These are phyloP conservation scores for Motacilla tschutschensis DNA, from an alignment of 2,113 vertebrate species.

Conservation along the genomic window DNA sequence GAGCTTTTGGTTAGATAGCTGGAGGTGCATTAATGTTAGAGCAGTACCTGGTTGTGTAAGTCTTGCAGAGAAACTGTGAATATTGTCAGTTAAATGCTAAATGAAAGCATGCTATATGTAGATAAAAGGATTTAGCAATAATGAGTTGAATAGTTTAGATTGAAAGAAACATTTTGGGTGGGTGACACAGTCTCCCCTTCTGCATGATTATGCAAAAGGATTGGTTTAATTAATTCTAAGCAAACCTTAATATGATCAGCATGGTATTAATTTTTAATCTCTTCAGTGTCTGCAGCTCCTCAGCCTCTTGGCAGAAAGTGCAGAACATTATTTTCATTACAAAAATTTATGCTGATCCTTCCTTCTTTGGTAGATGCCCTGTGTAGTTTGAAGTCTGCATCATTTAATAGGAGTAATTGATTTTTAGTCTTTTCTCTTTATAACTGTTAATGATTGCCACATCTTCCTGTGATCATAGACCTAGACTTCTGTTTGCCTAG, in stretches of 20 bases:
- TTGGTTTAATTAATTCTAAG: constrained; percentile 54
- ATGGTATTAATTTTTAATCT: constrained; percentile 55
- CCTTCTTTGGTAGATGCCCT: neutral
- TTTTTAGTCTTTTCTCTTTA: constrained; percentile 13
- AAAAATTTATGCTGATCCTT: constrained; percentile 33
- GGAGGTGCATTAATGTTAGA: neutral
- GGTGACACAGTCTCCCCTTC: neutral
- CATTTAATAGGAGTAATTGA: constrained; percentile 27
- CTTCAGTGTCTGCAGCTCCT: constrained; percentile 15
- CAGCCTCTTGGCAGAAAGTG: constrained; percentile 15
- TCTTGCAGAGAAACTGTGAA: neutral
- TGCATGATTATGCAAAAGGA: constrained; percentile 16
- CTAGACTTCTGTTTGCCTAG: constrained; percentile 54
- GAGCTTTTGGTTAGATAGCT: neutral
- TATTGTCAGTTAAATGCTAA: constrained; percentile 4
- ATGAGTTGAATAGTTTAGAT: constrained; percentile 2
- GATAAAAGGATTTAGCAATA: constrained; percentile 52
- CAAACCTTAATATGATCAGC: constrained; percentile 53
- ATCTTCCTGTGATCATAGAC: constrained; percentile 23
- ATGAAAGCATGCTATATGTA: neutral
- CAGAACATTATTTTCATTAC: neutral
- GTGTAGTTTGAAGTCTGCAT: neutral
- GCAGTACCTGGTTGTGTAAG: neutral
- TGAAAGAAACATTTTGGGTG: constrained; percentile 21
- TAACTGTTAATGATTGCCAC: constrained; percentile 18